Conservation (phyloP, 1,140 invertebrate species). For the Telenomus remus region DNA sequence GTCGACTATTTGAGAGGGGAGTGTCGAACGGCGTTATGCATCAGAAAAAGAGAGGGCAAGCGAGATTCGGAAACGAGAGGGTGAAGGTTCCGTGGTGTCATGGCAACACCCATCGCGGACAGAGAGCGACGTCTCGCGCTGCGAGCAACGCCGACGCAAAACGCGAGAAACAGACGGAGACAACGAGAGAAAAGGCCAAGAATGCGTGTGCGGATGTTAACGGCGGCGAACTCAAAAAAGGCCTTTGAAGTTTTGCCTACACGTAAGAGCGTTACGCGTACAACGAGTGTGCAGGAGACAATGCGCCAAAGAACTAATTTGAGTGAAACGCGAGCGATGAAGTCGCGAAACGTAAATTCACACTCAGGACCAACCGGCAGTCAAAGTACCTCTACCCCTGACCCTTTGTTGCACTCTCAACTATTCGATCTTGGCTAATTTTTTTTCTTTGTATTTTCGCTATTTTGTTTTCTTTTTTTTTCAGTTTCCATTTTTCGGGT, state of each 20-base stretch:
- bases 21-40: conserved; percentile 51
- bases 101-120: conserved; percentile 70
- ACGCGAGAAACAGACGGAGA: conserved; percentile 12
- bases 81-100: conserved; percentile 71
- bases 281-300: conserved; percentile 57
- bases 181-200: conserved; percentile 40
- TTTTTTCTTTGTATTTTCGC: conserved; percentile 12
- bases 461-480: not conserved
- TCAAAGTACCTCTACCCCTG: conserved; percentile 28
- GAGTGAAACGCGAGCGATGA: conserved; percentile 57
- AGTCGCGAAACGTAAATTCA: conserved; percentile 47
- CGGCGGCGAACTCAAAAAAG: conserved; percentile 60
- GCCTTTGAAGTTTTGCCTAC: conserved; percentile 53
- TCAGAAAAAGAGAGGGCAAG: conserved; percentile 50
- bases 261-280: conserved; percentile 55
- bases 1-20: conserved; percentile 32
- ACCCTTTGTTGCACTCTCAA: conserved; percentile 33
- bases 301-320: conserved; percentile 59
- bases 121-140: conserved; percentile 62
- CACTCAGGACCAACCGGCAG: conserved; percentile 49
- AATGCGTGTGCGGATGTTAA: conserved; percentile 63
- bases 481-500: no score
- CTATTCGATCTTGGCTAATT: conserved; percentile 47
- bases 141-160: conserved; percentile 7
- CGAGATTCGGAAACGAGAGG: conserved; percentile 65